Evolutionary conservation across 2,797 vertebrate genomes (phyloP), one percentile per base, ranked within the genome.

Genomic region (Enteromius argenteus): DNA sequence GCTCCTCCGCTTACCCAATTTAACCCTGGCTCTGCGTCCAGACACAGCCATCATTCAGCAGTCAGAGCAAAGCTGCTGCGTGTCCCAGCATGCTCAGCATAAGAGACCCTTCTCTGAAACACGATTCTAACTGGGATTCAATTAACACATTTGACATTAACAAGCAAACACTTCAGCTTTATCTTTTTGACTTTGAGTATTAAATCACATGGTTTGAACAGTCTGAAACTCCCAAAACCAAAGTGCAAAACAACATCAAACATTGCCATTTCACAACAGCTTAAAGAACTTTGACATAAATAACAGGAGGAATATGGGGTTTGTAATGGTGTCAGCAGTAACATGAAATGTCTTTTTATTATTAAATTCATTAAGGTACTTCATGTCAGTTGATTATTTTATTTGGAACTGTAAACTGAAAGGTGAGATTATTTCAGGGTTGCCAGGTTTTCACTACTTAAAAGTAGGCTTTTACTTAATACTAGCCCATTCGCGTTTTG

Each of bases 21-120:
- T 72, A 46, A 46, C 42, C 69, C 46, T 49, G 69, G 42, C 68
- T 71, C 68, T 46, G n/a, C 1, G 42, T 72, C 7, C 68, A 72
- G 23, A 46, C 5, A 42, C 10, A 39, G 66, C n/a, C 21, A 42
- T 17, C 42, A 30, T 19, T 72, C 10, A 71, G 42, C 68, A 71
- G 68, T 46, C 39, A 46, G 21, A 71, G 39, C 5, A 27, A 44
- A 44, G 37, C n/a, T n/a, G 37, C 23, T 8, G 17, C 35, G 23
- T 30, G 68, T 30, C 42, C n/a, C 68, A 46, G 23, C 42, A 72
- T 46, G 68, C n/a, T 30, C 3, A 17, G 42, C 42, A 2, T 30
- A 17, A 46, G 27, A 46, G 39, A 71, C n/a, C 7, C 35, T 9
- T 71, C 23, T 46, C 39, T 27, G 6, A 46, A 71, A 27, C 39